phyloP scores from a whole-genome alignment of 2,888 invertebrate species.

The Scaptomyza cyrtandrae region DNA sequence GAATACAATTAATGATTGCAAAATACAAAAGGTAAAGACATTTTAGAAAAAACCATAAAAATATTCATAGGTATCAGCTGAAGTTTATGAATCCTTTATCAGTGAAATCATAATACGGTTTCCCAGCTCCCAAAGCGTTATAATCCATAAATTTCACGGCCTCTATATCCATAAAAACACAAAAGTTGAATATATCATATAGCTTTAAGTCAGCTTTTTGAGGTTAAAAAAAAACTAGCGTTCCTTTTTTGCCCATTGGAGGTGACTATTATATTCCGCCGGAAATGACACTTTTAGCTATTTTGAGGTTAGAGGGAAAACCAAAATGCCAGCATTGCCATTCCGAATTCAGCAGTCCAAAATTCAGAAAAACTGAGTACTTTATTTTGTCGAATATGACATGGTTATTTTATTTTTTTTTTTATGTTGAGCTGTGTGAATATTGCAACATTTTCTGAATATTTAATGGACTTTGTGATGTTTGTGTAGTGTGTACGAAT shows the following conservation, averaged over 20 bases:
- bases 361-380: neutral
- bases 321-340: neutral
- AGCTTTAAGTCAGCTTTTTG: no score
- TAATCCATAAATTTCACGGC: no score
- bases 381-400: neutral
- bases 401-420: neutral
- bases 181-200: no score
- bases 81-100: no score
- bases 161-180: no score
- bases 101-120: no score
- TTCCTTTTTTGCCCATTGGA: no score
- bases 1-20: neutral
- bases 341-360: neutral
- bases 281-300: neutral
- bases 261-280: neutral
- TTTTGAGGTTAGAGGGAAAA: neutral
- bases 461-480: neutral
- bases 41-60: neutral
- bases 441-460: neutral
- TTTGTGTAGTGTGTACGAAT: neutral
- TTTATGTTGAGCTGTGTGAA: neutral
- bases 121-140: no score
- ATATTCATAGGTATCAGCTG: no score
- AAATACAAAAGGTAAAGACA: neutral
- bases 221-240: no score